Evolutionary conservation across 2,113 vertebrate species (phyloP), one percentile per base, ranked within the genome.

Genomic region (Pterocles burchelli): DNA sequence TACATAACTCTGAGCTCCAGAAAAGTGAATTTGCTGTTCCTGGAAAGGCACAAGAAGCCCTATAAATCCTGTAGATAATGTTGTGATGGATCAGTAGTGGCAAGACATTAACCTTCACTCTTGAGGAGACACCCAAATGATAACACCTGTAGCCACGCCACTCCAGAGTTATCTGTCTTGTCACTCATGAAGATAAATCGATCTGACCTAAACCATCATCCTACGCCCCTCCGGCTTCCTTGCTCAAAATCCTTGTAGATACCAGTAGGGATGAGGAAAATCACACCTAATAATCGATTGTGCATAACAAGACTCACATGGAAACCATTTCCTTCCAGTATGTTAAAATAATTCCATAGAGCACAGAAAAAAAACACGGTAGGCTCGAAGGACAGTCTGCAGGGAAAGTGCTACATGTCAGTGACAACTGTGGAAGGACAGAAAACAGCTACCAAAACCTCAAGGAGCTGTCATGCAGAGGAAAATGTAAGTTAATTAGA

Each of bases 21-120:
- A 49, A 83, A 91, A 66, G 33, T 31, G 67, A 89, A 90, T 29
- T 28, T 8, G 7, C 41, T 36, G 41, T 28, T 73, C 66, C 85
- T 80, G 90, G 76, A 84, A 91, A 94, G 59, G 79, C 55, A 71
- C 0, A 0, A 80, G 91, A 88, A 43, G 75, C 80, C 48, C 72
- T 73, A 91, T 94, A 96, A 96, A 96, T 96, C 88, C 95, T 86
- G 66, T 22, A 94, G 95, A 94, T 86, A 96, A 84, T 62, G 52
- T 79, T 0, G 43, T 93, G 92, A 97, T 92, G 95, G 93, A 90
- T 96, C 93, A 93, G 96, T 41, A 92, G 91, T 88, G 93, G 92
- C 85, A 93, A 88, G 88, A 88, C 95, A 96, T 96, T 96, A 96
- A 96, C 95, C 96, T 96, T 96, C 96, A 96, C 90, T 96, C 95